Evolutionary conservation across 2,113 vertebrate genomes (phyloP), one percentile per base, ranked within the genome.

Genomic region (Rhagologus leucostigma): DNA sequence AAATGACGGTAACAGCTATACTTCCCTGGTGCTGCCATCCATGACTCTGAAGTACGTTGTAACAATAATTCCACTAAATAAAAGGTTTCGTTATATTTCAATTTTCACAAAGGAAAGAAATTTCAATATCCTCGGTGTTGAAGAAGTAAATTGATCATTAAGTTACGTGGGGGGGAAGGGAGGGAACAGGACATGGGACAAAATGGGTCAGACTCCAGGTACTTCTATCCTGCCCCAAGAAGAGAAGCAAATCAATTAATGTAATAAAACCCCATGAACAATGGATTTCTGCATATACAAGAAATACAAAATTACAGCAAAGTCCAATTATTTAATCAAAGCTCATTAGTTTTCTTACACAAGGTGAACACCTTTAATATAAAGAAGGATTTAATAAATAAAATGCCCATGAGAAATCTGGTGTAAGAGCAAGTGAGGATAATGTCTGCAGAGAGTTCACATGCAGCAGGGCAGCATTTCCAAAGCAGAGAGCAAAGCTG

Each of bases 401-500:
- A 75, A 88, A 52, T 23, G 17, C 8, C 5, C 67, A 47, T 15
- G 42, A 77, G 47, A 74, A 77, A 77, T 56, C 39, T n/a, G 42
- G 33, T 84, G 46, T 44, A 84, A 77, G 56, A 90, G 67, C 67
- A 93, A 74, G 67, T 7, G 1, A 64, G 56, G 50, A 70, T 80
- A 83, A 90, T 24, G 41, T 62, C 59, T 70, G 57, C 55, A 76
- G 64, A 49, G 62, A 80, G 63, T 32, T 80, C 59, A 63, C 0
- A 0, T 9, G 84, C 69, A 83, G 65, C 80, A 82, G 84, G 90
- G 85, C 74, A 83, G 84, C 47, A 65, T 50, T 62, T 69, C 69
- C 27, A 55, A 85, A 89, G 87, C 42, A 83, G 26, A 49, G 50
- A 89, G 80, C 69, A 89, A 62, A 93, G 59, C 80, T 94, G 10